Evolutionary conservation across 2,113 vertebrate species (phyloP).

Genomic region (Onychostruthus taczanowskii): DNA sequence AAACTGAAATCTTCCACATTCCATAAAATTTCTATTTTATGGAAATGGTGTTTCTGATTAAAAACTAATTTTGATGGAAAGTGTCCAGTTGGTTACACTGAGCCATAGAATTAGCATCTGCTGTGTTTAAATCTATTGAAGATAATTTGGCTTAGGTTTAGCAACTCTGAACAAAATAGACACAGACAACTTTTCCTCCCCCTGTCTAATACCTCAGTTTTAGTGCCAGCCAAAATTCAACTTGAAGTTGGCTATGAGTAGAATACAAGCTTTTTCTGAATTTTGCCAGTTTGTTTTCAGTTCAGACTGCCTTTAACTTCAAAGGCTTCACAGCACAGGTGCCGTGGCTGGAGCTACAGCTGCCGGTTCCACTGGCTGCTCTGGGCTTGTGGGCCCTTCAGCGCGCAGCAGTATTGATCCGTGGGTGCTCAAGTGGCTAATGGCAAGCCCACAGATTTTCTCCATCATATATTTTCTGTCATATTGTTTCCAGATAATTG

Average conservation of each 20-base stretch:
- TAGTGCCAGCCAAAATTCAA: slow-evolving; percentile 10
- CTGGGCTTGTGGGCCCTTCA: neutral
- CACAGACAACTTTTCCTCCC: slow-evolving; percentile 18
- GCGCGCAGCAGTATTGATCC: neutral
- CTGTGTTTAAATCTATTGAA: slow-evolving; percentile 39
- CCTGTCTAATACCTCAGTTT: slow-evolving; percentile 34
- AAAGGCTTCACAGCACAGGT: neutral
- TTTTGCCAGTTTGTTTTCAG: slow-evolving; percentile 8
- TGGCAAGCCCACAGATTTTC: neutral
- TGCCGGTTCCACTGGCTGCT: neutral
- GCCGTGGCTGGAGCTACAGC: neutral
- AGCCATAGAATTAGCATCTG: slow-evolving; percentile 41
- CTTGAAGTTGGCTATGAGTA: neutral
- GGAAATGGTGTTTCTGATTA: neutral
- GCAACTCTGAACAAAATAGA: neutral
- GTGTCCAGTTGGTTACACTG: neutral
- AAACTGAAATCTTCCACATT: neutral
- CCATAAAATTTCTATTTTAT: slow-evolving; percentile 6
- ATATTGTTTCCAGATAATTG: neutral
- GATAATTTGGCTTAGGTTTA: slow-evolving; percentile 39
- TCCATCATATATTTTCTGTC: neutral
- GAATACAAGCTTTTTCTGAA: neutral
- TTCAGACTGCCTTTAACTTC: neutral
- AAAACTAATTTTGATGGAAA: slow-evolving; percentile 13
- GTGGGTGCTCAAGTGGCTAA: neutral